These are phyloP conservation scores for Cephalopholis sonnerati DNA, from an alignment of 2,113 vertebrate genomes.

Conservation along the genomic window DNA sequence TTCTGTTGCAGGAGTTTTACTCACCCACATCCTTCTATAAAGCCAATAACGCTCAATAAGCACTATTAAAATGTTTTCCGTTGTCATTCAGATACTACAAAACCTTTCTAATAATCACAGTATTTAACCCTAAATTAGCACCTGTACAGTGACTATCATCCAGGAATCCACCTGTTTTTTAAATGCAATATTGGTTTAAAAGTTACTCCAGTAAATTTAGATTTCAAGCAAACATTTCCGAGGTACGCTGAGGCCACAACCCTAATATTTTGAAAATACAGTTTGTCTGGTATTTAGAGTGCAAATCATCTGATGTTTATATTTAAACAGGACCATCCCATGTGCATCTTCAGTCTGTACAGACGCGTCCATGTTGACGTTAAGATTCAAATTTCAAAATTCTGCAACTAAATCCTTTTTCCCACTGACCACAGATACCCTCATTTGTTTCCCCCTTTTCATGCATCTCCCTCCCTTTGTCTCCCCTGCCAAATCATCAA, in stretches of 20 bases:
- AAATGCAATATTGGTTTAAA: neutral
- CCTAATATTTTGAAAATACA: neutral
- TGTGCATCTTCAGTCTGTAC: neutral
- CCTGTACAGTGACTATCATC: neutral
- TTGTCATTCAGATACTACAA: neutral
- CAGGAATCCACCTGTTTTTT: neutral
- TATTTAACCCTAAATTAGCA: slow-evolving; percentile 32
- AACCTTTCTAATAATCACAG: neutral
- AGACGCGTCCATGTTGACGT: slow-evolving; percentile 4
- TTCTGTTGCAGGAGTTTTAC: slow-evolving; percentile 7
- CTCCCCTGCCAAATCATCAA: slow-evolving; percentile 52
- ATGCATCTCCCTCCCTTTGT: slow-evolving; percentile 24
- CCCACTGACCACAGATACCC: slow-evolving; percentile 22
- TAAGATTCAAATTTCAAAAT: slow-evolving; percentile 9
- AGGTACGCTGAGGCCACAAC: neutral
- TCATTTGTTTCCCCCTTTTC: slow-evolving; percentile 24
- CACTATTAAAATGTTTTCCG: neutral
- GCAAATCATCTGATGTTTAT: neutral
- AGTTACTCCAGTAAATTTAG: neutral
- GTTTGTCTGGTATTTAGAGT: neutral
- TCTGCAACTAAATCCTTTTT: slow-evolving; percentile 7
- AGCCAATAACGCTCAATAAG: neutral
- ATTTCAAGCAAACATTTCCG: neutral
- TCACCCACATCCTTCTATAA: neutral
- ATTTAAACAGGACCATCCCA: neutral